phyloP scores from a whole-genome alignment of 2,797 vertebrate species.

The Ptychobarbus kaznakovi region DNA sequence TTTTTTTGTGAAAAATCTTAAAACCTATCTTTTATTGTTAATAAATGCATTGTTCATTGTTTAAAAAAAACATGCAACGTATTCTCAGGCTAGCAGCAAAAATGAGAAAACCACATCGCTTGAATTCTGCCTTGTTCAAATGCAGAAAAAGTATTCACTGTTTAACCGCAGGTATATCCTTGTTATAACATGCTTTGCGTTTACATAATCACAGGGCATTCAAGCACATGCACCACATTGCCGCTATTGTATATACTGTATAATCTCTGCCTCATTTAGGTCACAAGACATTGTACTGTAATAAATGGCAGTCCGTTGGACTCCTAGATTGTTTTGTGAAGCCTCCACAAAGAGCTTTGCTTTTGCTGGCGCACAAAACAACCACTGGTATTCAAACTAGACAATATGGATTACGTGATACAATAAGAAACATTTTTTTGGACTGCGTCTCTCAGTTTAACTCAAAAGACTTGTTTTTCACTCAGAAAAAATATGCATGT shows the following conservation, averaged over 20 bases:
- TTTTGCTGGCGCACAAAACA: background rate
- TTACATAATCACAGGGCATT: slow-evolving; percentile 28
- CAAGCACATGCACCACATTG: background rate
- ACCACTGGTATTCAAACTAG: slow-evolving; percentile 20
- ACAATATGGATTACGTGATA: background rate
- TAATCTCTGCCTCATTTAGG: slow-evolving; percentile 31
- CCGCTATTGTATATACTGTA: slow-evolving; percentile 16
- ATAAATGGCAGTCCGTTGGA: background rate
- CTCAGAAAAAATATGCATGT: slow-evolving; percentile 1
- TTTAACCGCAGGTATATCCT: background rate
- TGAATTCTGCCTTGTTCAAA: background rate
- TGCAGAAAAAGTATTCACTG: background rate
- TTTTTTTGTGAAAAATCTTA: too few species aligned
- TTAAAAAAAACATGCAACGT: too few species aligned
- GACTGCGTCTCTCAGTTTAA: background rate
- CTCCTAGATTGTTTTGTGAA: background rate
- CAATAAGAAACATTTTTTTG: slow-evolving; percentile 10
- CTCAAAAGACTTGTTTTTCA: background rate
- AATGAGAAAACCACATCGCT: slow-evolving; percentile 2
- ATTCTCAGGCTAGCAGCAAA: background rate
- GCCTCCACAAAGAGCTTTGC: slow-evolving; percentile 15
- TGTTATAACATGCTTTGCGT: background rate
- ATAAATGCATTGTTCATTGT: background rate
- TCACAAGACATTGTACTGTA: slow-evolving; percentile 20
- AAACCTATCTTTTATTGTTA: background rate